A percentile compares a stretch with the other conserved stretches of the same genome.
Conservation (phyloP, 2,888 invertebrate genomes). For the Zygaena filipendulae region DNA sequence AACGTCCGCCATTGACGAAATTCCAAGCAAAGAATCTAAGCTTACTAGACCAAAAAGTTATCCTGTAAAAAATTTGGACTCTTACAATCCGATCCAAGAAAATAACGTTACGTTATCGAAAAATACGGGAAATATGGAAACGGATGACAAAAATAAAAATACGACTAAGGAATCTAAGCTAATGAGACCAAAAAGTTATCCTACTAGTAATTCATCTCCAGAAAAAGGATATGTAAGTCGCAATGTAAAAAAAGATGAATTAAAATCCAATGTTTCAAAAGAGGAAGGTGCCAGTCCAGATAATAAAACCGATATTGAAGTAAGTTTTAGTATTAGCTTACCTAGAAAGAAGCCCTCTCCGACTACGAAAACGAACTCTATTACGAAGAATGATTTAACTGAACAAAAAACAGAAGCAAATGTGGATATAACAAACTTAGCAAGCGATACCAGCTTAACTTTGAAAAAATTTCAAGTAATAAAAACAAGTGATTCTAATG, state of each 20-base stretch:
- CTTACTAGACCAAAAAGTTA: constrained; percentile 70
- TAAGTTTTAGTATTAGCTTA: constrained; percentile 55
- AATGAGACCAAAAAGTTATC: constrained; percentile 71
- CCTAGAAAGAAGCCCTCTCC: constrained; percentile 38
- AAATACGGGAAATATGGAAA: constrained; percentile 23
- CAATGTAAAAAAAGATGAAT: constrained; percentile 32
- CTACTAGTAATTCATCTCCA: constrained; percentile 53
- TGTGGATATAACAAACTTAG: constrained; percentile 21
- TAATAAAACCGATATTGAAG: constrained; percentile 46
- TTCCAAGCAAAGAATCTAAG: constrained; percentile 44
- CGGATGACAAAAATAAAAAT: constrained; percentile 27
- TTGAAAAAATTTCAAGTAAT: constrained; percentile 48
- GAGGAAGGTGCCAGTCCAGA: constrained; percentile 24
- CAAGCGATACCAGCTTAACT: constrained; percentile 25
- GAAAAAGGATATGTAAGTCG: constrained; percentile 45
- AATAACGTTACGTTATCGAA: constrained; percentile 25
- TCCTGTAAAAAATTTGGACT: constrained; percentile 52
- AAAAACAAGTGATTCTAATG: constrained; percentile 22
- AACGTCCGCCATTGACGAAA: constrained; percentile 29
- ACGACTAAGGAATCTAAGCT: constrained; percentile 48
- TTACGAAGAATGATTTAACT: constrained; percentile 20
- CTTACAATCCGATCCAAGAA: constrained; percentile 32
- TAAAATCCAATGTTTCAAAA: constrained; percentile 25
- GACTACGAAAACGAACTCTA: constrained; percentile 24
- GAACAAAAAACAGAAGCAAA: constrained; percentile 19